These are phyloP conservation scores for Motacilla tschutschensis DNA, from an alignment of 2,113 vertebrate species.

Conservation along the genomic window DNA sequence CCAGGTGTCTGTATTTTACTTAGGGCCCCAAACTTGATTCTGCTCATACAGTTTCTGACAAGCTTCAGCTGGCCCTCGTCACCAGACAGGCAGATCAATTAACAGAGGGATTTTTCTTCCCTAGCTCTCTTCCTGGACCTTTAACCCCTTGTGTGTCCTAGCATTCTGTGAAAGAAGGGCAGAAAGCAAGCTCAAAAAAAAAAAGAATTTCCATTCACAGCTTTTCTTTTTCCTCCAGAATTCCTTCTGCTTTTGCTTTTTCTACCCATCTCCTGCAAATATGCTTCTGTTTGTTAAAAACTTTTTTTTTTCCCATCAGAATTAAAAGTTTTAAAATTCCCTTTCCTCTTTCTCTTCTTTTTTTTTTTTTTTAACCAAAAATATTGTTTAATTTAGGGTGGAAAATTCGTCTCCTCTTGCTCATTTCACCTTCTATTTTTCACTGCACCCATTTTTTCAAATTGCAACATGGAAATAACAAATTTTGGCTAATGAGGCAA, in stretches of 20 bases:
- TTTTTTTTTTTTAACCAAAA: neutral
- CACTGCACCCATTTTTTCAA: neutral
- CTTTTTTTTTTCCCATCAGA: neutral
- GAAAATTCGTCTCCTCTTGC: neutral
- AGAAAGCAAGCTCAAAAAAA: neutral
- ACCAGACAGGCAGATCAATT: conserved; percentile 70
- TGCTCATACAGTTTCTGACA: conserved; percentile 62
- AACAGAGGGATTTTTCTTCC: conserved; percentile 68
- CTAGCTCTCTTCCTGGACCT: conserved; percentile 63
- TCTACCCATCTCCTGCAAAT: neutral
- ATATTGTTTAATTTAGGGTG: neutral
- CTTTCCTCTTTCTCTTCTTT: neutral
- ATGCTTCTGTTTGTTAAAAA: neutral
- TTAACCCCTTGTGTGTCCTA: conserved; percentile 63
- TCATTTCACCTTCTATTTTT: neutral
- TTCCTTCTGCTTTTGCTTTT: neutral
- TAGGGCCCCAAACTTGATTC: conserved; percentile 59
- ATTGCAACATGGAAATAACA: neutral
- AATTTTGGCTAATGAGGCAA: neutral
- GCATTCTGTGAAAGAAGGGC: neutral
- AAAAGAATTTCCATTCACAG: neutral
- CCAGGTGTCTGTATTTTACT: conserved; percentile 66
- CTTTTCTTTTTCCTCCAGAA: neutral
- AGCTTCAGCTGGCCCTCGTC: conserved; percentile 67
- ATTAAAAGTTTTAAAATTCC: neutral